A percentile compares a stretch with the other conserved stretches of the same genome.
phyloP scores from a whole-genome alignment of 2,113 vertebrate genomes.

The Abramis brama region DNA sequence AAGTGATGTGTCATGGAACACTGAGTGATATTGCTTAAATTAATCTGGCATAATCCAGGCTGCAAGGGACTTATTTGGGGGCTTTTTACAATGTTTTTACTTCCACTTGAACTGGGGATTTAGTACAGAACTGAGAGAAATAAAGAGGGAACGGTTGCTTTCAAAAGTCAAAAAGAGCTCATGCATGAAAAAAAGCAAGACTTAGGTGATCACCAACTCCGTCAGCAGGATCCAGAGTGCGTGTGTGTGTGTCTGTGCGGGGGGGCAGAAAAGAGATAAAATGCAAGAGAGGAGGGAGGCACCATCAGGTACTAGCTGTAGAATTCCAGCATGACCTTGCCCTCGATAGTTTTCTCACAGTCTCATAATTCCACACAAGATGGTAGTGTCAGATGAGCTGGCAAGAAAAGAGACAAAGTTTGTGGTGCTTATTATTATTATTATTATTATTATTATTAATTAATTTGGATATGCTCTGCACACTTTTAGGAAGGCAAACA shows the following conservation, averaged over 20 bases:
- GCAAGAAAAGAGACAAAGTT: constrained; percentile 4
- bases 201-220: constrained; percentile 17
- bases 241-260: background rate
- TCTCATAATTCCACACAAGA: background rate
- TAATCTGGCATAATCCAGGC: background rate
- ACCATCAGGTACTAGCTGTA: constrained; percentile 59
- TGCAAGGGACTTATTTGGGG: constrained; percentile 29
- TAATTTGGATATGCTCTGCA: too few species aligned
- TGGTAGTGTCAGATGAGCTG: background rate
- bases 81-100: constrained; percentile 24
- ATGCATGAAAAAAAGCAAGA: background rate
- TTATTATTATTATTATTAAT: background rate
- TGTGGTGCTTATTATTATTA: background rate
- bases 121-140: constrained; percentile 21
- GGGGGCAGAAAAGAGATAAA: background rate
- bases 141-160: constrained; percentile 11
- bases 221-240: background rate
- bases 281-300: constrained; percentile 18
- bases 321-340: constrained; percentile 43
- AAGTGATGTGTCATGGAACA: background rate
- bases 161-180: background rate
- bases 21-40: constrained; percentile 1
- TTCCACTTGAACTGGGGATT: constrained; percentile 4
- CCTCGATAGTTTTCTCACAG: constrained; percentile 14
- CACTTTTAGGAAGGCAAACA: background rate